Percentiles rank a stretch among this genome's conserved stretches.
Conservation (phyloP, 2,888 invertebrate species). For the Athripsodes cinereus region DNA sequence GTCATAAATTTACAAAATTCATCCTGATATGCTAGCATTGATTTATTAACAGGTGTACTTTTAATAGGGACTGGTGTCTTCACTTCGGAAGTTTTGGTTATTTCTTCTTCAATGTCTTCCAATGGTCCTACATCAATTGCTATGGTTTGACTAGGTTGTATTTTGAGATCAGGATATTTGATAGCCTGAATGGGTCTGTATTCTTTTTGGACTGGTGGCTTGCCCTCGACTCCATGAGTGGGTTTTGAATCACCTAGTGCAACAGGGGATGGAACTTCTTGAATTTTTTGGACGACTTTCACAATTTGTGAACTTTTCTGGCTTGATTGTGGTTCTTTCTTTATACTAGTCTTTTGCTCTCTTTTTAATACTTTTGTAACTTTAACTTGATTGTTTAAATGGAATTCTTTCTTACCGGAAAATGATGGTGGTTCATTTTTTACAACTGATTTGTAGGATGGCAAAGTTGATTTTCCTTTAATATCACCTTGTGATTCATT, state of each 20-base stretch:
- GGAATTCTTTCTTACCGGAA: no score
- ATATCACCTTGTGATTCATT: no score
- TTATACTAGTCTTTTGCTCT: no score
- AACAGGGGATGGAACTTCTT: no score
- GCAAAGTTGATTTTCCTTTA: no score
- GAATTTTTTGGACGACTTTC: background rate
- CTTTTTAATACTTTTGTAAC: no score
- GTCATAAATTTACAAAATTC: conserved; percentile 25
- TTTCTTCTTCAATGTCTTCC: conserved; percentile 6
- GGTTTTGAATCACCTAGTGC: no score
- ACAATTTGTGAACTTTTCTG: background rate
- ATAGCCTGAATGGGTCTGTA: conserved; percentile 21
- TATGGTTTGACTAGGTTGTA: conserved; percentile 4
- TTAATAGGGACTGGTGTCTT: background rate
- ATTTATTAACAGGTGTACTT: background rate
- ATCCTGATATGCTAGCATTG: conserved; percentile 13
- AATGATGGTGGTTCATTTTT: no score
- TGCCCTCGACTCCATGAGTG: background rate
- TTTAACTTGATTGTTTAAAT: no score
- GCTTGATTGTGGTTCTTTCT: background rate
- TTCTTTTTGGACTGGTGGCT: background rate
- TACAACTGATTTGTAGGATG: no score
- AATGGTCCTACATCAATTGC: conserved; percentile 5
- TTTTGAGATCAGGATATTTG: conserved; percentile 20
- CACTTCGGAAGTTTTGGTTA: background rate